A percentile compares a stretch with the other conserved stretches of the same genome.
phyloP scores from a whole-genome alignment of 2,888 invertebrate species.

The Notodonta ziczac region DNA sequence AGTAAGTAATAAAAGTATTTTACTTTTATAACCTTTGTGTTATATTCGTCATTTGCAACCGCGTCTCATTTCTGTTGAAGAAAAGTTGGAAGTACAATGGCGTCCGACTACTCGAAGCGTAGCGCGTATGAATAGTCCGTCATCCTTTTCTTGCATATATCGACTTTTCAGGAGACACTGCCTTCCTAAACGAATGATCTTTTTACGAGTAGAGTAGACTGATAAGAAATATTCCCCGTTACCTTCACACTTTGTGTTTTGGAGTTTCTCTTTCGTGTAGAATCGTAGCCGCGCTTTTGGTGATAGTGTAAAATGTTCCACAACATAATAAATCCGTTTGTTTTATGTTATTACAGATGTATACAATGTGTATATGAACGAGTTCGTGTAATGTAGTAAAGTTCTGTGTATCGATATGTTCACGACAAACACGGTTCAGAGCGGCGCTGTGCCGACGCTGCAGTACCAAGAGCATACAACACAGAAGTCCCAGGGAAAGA shows the following conservation, averaged over 20 bases:
- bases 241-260: constrained; percentile 80
- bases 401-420: constrained; percentile 68
- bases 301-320: constrained; percentile 36
- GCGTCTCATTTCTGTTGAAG: constrained; percentile 51
- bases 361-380: constrained; percentile 46
- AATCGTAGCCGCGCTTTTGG: constrained; percentile 75
- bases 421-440: constrained; percentile 85
- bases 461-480: constrained; percentile 88
- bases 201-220: constrained; percentile 80
- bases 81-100: constrained; percentile 69
- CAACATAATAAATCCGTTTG: constrained; percentile 24
- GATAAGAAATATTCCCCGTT: constrained; percentile 82
- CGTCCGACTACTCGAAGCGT: constrained; percentile 76
- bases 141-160: constrained; percentile 85
- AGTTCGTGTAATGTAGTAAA: constrained; percentile 43
- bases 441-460: constrained; percentile 85
- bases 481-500: constrained; percentile 85
- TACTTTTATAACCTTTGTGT: background rate
- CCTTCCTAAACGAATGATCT: constrained; percentile 79
- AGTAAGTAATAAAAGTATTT: constrained; percentile 5
- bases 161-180: constrained; percentile 78
- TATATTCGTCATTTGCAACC: constrained; percentile 30
- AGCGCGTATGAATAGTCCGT: constrained; percentile 79
- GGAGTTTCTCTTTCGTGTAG: constrained; percentile 71
- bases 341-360: constrained; percentile 47